A percentile compares a stretch with the other conserved stretches of the same genome.
Conservation (phyloP, 2,888 invertebrate genomes). For the Cerastoderma edule region DNA sequence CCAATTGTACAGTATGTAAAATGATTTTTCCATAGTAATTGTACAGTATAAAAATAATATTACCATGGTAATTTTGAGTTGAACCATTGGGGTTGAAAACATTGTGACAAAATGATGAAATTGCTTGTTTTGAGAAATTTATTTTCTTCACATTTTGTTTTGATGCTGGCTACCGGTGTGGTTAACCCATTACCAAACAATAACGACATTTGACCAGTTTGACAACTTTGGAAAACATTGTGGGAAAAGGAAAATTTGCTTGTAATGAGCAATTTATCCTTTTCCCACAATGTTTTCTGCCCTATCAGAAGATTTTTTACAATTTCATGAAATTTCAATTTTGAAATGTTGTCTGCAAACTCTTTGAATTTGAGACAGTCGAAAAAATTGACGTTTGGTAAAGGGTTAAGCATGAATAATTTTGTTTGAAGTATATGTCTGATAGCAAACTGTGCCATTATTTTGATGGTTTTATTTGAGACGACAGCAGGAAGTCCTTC, state of each 20-base stretch:
- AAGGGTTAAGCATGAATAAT: background rate
- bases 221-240: background rate
- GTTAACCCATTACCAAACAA: no score
- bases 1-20: no score
- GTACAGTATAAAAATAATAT: no score
- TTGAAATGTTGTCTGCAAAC: background rate
- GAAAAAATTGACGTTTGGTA: background rate
- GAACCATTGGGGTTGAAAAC: background rate
- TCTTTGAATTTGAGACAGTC: background rate
- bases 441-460: no score
- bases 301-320: background rate
- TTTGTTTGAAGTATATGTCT: no score
- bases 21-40: no score
- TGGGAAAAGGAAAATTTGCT: slow-evolving; percentile 1
- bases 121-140: background rate
- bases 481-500: no score
- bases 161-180: background rate
- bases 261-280: background rate
- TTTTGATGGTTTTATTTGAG: no score
- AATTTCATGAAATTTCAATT: background rate
- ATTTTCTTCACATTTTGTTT: background rate
- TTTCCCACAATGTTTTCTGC: background rate
- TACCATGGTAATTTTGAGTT: no score
- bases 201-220: no score
- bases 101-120: slow-evolving; percentile 5